Percentiles rank a stretch among this genome's conserved stretches.
Evolutionary conservation across 2,888 invertebrate species (phyloP).

Genomic region (Sepiola atlantica): DNA sequence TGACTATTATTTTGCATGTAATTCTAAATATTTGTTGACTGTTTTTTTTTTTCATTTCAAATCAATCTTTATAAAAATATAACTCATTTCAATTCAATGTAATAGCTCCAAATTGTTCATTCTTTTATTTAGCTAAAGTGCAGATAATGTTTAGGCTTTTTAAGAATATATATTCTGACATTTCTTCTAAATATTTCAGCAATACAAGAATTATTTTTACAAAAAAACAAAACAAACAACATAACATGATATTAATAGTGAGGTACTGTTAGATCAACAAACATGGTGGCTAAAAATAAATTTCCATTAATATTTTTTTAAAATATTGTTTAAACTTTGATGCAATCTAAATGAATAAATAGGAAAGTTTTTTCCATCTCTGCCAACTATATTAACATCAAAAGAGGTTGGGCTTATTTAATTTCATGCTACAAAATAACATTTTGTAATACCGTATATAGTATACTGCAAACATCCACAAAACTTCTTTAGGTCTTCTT

Average conservation of each 20-base stretch:
- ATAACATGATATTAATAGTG: background rate
- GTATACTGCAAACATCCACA: too few relatives aligned
- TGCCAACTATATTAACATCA: too few relatives aligned
- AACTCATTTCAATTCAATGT: background rate
- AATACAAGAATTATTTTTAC: background rate
- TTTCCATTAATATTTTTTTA: background rate
- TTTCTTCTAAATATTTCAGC: background rate
- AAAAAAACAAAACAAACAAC: background rate
- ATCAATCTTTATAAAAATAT: background rate
- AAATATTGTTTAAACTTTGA: background rate
- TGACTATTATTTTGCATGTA: background rate
- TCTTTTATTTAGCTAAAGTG: background rate
- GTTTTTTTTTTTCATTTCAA: background rate
- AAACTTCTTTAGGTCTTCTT: too few relatives aligned
- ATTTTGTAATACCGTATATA: too few relatives aligned
- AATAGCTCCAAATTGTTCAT: background rate
- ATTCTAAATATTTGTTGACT: background rate
- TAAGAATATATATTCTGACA: background rate
- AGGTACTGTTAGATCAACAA: background rate
- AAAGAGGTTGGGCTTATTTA: too few relatives aligned
- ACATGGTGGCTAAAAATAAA: conserved; percentile 11
- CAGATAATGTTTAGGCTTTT: background rate
- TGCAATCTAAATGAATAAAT: too few relatives aligned
- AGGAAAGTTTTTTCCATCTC: too few relatives aligned
- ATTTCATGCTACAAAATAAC: too few relatives aligned